Conservation (phyloP, 2,797 vertebrate species). For the Taenioides sp. region DNA sequence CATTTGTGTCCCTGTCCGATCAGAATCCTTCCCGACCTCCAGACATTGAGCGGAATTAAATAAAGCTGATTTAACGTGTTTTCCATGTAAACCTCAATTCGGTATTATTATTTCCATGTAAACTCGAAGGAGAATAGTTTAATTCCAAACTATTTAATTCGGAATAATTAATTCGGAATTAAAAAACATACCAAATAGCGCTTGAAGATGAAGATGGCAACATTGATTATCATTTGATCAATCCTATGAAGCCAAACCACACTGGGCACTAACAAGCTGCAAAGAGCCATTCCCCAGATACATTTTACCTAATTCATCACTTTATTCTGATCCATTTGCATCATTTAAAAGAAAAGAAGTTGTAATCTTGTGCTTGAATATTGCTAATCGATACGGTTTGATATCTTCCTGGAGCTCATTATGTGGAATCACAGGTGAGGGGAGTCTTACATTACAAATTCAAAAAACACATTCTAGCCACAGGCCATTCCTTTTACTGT, state of each 20-base stretch:
- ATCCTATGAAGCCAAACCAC: constrained; percentile 15
- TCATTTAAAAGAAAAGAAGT: constrained; percentile 18
- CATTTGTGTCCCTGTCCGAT: too few relatives aligned
- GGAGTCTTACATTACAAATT: constrained; percentile 63
- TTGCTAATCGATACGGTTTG: constrained; percentile 62
- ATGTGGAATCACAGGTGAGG: constrained; percentile 70
- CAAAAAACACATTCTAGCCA: constrained; percentile 72
- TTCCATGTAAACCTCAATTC: too few relatives aligned
- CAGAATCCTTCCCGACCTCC: too few relatives aligned
- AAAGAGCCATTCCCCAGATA: constrained; percentile 9
- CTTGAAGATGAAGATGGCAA: constrained; percentile 39
- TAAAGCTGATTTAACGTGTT: too few relatives aligned
- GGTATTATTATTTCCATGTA: too few relatives aligned
- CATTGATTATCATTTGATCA: constrained; percentile 54
- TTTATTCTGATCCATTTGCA: constrained; percentile 49
- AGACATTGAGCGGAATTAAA: too few relatives aligned
- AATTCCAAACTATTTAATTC: too few relatives aligned
- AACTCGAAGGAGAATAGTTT: too few relatives aligned
- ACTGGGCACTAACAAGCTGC: constrained; percentile 7
- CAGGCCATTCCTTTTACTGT: constrained; percentile 72
- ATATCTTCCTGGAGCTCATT: constrained; percentile 62
- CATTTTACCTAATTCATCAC: constrained; percentile 24
- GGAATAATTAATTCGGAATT: too few relatives aligned
- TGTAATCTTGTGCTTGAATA: constrained; percentile 32
- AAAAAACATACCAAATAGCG: too few relatives aligned